Conservation (phyloP, 2,113 vertebrate genomes). For the Ahaetulla prasina region DNA sequence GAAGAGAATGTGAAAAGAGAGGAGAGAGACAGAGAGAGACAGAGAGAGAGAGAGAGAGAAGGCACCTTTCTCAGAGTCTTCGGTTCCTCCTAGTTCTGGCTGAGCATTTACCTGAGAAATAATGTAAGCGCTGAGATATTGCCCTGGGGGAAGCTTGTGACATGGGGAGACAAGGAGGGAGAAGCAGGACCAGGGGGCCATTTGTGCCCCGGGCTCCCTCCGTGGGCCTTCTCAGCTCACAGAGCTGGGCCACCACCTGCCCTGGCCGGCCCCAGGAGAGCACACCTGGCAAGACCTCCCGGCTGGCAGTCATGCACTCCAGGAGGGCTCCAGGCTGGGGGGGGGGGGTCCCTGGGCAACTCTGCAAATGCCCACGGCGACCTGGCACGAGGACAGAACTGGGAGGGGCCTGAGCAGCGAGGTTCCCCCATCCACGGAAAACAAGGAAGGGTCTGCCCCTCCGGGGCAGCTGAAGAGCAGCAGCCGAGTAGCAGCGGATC, state of each 20-base stretch:
- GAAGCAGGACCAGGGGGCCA: constrained; percentile 57
- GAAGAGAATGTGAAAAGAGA: background rate
- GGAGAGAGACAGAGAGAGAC: background rate
- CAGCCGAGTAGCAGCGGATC: constrained; percentile 62
- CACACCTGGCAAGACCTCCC: background rate
- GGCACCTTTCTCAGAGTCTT: background rate
- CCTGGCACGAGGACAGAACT: constrained; percentile 82
- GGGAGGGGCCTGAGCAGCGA: constrained; percentile 82
- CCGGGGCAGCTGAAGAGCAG: background rate
- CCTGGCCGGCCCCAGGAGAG: background rate
- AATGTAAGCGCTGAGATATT: constrained; percentile 81
- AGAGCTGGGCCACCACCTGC: background rate
- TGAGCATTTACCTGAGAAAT: constrained; percentile 77
- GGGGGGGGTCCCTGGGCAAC: constrained; percentile 61
- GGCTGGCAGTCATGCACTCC: background rate
- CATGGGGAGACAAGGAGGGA: constrained; percentile 25
- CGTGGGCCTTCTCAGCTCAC: background rate
- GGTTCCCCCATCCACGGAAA: constrained; percentile 13
- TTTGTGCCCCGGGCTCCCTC: constrained; percentile 34
- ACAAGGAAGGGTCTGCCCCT: constrained; percentile 62
- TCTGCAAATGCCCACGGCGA: constrained; percentile 72
- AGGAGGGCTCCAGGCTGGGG: constrained; percentile 27
- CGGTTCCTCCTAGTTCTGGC: constrained; percentile 57
- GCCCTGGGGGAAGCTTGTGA: constrained; percentile 69
- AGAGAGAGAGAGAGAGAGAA: background rate